phyloP scores from a whole-genome alignment of 2,888 invertebrate genomes.

The Polyommatus icarus region DNA sequence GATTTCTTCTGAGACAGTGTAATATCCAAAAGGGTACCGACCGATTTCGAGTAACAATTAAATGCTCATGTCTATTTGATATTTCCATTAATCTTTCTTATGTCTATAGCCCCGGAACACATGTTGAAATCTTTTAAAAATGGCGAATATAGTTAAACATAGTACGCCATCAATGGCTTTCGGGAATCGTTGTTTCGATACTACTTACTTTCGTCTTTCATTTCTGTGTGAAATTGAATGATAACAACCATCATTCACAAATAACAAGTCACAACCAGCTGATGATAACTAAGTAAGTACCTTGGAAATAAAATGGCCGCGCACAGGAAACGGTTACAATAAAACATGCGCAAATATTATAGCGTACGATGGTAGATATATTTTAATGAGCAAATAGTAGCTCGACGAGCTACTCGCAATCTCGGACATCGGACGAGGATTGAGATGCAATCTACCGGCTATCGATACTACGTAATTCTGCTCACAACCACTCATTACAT shows the following conservation, averaged over 20 bases:
- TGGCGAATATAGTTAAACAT: not conserved
- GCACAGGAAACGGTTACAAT: conserved; percentile 30
- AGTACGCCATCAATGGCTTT: too few species aligned
- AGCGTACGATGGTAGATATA: conserved; percentile 53
- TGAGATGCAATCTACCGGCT: conserved; percentile 78
- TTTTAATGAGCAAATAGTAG: conserved; percentile 66
- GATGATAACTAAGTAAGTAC: not conserved
- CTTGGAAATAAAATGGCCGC: not conserved
- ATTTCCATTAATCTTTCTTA: too few species aligned
- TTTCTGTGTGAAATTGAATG: too few species aligned
- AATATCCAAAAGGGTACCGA: too few species aligned
- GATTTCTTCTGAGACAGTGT: conserved; percentile 54
- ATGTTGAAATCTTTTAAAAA: not conserved
- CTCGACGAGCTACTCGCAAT: conserved; percentile 61
- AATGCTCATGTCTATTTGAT: too few species aligned
- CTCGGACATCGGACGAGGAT: conserved; percentile 64
- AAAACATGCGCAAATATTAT: conserved; percentile 29
- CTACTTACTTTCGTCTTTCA: too few species aligned
- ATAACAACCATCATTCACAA: not conserved
- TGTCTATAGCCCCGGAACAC: too few species aligned
- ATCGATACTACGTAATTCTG: conserved; percentile 75
- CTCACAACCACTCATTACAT: conserved; percentile 72
- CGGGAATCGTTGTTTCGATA: too few species aligned
- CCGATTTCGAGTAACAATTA: too few species aligned
- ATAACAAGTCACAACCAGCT: not conserved